phyloP scores from a whole-genome alignment of 2,888 invertebrate species.

The Hedya salicella region DNA sequence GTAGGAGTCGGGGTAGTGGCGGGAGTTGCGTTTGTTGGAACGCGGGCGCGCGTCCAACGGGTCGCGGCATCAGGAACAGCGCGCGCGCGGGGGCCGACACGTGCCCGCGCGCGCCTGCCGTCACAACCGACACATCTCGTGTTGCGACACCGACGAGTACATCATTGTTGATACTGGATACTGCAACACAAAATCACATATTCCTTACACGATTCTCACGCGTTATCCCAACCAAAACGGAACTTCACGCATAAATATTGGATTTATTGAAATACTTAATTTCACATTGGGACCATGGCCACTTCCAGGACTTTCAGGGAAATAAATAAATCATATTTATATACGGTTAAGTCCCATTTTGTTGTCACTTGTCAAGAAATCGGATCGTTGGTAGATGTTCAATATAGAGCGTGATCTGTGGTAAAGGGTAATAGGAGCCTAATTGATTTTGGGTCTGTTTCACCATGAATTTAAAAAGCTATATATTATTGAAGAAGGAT shows the following conservation, averaged over 20 bases:
- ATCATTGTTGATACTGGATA: slow-evolving; percentile 84
- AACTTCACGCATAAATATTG: no score
- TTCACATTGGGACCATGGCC: no score
- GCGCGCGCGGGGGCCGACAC: slow-evolving; percentile 67
- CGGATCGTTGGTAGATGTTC: neutral
- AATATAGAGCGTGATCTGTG: neutral
- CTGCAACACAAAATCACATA: slow-evolving; percentile 61
- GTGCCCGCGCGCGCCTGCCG: slow-evolving; percentile 82
- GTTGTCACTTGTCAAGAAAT: neutral
- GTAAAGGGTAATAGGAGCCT: no score
- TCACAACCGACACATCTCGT: slow-evolving; percentile 89
- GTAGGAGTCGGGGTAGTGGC: slow-evolving; percentile 58
- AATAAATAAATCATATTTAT: no score
- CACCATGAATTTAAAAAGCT: neutral
- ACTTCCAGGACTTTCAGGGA: no score
- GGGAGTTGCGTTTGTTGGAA: slow-evolving; percentile 62
- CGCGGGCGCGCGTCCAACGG: slow-evolving; percentile 65
- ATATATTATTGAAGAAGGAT: neutral
- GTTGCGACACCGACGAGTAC: slow-evolving; percentile 87
- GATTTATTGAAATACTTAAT: no score
- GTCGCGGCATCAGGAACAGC: slow-evolving; percentile 77
- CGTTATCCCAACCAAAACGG: no score
- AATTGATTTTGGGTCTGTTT: no score
- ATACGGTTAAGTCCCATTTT: no score
- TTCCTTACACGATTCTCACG: no score